phyloP scores from a whole-genome alignment of 2,797 vertebrate genomes.

The Macropus fuliginosus region DNA sequence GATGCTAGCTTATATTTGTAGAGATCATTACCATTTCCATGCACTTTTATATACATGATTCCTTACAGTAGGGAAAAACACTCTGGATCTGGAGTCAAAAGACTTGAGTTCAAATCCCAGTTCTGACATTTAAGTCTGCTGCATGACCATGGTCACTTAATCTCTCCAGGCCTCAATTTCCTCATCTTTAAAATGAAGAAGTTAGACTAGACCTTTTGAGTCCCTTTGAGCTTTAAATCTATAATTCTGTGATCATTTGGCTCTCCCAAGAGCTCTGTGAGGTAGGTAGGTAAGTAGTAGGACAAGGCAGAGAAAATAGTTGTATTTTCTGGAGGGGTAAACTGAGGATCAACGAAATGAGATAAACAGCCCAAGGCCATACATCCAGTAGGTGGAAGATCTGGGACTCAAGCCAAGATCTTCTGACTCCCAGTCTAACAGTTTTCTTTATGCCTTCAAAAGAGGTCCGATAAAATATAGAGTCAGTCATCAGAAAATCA shows the following conservation, averaged over 20 bases:
- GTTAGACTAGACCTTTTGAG: neutral
- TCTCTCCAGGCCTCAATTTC: neutral
- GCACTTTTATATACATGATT: neutral
- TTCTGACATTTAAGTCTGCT: neutral
- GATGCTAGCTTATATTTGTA: neutral
- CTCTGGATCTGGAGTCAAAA: neutral
- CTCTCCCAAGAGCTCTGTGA: neutral
- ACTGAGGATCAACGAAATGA: neutral
- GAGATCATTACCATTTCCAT: neutral
- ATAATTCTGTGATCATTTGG: neutral
- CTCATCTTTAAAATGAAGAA: neutral
- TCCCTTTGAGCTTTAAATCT: neutral
- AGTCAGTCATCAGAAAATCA: neutral
- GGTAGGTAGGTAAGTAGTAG: neutral
- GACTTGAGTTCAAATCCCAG: neutral
- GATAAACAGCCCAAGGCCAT: neutral
- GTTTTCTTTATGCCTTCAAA: neutral
- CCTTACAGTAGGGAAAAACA: neutral
- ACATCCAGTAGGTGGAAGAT: neutral
- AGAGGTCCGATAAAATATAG: neutral
- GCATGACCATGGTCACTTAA: neutral
- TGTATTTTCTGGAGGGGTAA: neutral
- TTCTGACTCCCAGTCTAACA: neutral
- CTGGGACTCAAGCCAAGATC: neutral
- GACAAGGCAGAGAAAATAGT: neutral